Percentiles rank a stretch among this genome's conserved stretches.
Evolutionary conservation across 2,888 invertebrate species (phyloP).

Genomic region (Piscicola geometra): DNA sequence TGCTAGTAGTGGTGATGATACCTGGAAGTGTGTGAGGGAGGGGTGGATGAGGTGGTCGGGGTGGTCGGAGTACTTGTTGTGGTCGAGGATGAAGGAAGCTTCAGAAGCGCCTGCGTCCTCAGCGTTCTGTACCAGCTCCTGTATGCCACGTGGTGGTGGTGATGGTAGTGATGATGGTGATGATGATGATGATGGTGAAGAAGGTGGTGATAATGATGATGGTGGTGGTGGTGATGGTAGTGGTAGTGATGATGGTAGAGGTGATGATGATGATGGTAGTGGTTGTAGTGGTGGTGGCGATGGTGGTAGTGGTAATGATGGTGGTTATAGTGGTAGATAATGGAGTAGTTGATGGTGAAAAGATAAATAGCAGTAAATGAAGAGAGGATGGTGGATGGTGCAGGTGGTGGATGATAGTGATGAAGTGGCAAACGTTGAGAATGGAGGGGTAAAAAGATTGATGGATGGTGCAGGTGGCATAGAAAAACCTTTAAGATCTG

Average conservation of each 20-base stretch:
- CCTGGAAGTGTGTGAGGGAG: slow-evolving; percentile 43
- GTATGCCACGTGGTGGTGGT: not conserved
- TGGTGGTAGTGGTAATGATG: slow-evolving; percentile 5
- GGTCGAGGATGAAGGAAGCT: slow-evolving; percentile 49
- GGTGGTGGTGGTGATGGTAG: not conserved
- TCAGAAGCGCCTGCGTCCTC: slow-evolving; percentile 51
- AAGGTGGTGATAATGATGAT: not conserved
- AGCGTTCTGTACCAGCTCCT: slow-evolving; percentile 53
- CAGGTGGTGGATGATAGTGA: not conserved
- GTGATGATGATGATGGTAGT: too few relatives aligned
- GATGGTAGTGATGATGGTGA: too few relatives aligned
- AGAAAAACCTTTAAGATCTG: not conserved
- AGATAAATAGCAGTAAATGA: not conserved
- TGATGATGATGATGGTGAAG: too few relatives aligned
- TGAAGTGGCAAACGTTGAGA: not conserved
- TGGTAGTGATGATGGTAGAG: slow-evolving; percentile 1
- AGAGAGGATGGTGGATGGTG: too few relatives aligned
- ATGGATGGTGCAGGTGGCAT: too few relatives aligned
- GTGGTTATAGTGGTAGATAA: not conserved
- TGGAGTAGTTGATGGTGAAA: not conserved
- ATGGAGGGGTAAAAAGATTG: not conserved
- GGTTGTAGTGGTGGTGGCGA: not conserved
- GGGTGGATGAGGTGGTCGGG: slow-evolving; percentile 41
- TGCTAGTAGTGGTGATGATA: too few relatives aligned
- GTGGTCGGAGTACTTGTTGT: slow-evolving; percentile 41